A percentile compares a stretch with the other conserved stretches of the same genome.
phyloP scores from a whole-genome alignment of 2,113 vertebrate species.

The Centropus unirufus region DNA sequence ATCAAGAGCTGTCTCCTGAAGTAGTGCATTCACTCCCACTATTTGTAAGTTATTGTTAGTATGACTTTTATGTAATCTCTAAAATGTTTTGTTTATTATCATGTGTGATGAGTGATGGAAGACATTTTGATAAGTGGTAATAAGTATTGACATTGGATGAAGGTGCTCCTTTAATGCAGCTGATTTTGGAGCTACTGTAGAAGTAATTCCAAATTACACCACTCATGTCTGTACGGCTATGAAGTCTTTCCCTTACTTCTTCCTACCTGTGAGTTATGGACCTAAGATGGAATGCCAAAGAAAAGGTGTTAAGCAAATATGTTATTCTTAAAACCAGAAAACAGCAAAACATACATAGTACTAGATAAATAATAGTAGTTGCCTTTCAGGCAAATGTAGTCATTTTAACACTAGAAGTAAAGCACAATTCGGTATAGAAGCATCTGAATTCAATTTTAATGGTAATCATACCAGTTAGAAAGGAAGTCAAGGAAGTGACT shows the following conservation, averaged over 20 bases:
- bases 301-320: background rate
- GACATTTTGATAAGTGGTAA: background rate
- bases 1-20: background rate
- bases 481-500: background rate
- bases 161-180: background rate
- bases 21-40: background rate
- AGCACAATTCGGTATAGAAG: background rate
- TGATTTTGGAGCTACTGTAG: background rate
- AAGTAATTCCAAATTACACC: background rate
- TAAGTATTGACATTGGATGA: background rate
- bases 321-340: background rate
- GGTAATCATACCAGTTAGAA: background rate
- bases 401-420: background rate
- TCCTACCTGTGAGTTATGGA: background rate
- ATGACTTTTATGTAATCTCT: background rate
- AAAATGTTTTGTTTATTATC: background rate
- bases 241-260: background rate
- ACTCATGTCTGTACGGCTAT: background rate
- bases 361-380: background rate
- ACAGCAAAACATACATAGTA: background rate
- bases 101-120: background rate
- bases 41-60: background rate
- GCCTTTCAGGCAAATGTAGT: background rate
- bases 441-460: background rate
- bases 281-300: background rate